Base-by-base conservation (phyloP, 1,140 invertebrate genomes). In the Calycopis cecrops region DNA sequence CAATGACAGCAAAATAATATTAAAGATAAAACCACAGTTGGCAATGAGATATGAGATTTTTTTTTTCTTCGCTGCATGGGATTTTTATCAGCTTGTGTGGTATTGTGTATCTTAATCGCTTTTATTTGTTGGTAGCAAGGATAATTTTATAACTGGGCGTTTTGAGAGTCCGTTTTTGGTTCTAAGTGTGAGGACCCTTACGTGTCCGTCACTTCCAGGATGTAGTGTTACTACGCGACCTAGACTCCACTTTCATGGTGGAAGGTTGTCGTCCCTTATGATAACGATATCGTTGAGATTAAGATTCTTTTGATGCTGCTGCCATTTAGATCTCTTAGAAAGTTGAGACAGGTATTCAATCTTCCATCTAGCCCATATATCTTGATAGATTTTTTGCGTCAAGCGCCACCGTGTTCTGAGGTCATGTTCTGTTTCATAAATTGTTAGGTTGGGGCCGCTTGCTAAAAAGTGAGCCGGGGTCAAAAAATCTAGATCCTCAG, bases 211-310 rank as follows among this genome's bases (percentile, higher is more conserved):
- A 0, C n/a, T 10, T n/a, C 35, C 59, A 0, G 42, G 54, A 35
- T 60, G 59, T 35, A 53, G 8, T 18, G 56, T 34, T 2, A 42
- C 35, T 11, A 56, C 42, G 6, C 44, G n/a, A 33, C 59, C 59
- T 21, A 57, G 9, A 1, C 35, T 44, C 59, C 59, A 60, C 17
- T 56, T 60, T 0, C 53, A 49, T 10, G 59, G 17, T 9, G 59
- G 59, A 7, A 59, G 21, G 10, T 53, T 49, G 1, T 35, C 11
- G 21, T 52, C 51, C 7, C 40, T 18, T 1, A 52, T 33, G 9
- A 10, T 42, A 33, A 52, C 38, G 4, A 52, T 8, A 1, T 52
- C 50, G 8, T 42, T 40, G 11, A 52, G 18, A 9, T 42, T 28
- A 7, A 42, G 9, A n/a, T 52, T 52, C n/a, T 11, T n/a, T 9